Evolutionary conservation across 2,113 vertebrate species (phyloP).

Genomic region (Vicugna pacos): DNA sequence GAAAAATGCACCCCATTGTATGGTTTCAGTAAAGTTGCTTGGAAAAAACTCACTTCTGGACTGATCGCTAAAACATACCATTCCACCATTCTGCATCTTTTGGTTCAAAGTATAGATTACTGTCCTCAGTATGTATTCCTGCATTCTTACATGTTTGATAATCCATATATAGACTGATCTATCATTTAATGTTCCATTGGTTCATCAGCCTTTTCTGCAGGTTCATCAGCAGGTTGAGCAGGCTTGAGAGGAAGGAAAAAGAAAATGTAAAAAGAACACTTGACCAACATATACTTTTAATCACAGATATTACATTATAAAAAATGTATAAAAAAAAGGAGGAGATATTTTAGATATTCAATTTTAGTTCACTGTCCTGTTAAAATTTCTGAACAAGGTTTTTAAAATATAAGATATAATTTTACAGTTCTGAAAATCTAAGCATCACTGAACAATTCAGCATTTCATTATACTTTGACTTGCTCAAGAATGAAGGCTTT

Average conservation of each 20-base stretch:
- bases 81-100: slow-evolving; percentile 66
- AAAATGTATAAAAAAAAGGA: not conserved
- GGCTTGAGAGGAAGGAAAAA: slow-evolving; percentile 82
- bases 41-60: slow-evolving; percentile 71
- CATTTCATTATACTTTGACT: slow-evolving; percentile 7
- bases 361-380: slow-evolving; percentile 13
- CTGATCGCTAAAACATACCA: slow-evolving; percentile 77
- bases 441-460: not conserved
- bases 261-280: not conserved
- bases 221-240: slow-evolving; percentile 91
- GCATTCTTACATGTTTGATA: slow-evolving; percentile 61
- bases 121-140: slow-evolving; percentile 69
- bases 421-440: slow-evolving; percentile 37
- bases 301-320: slow-evolving; percentile 8
- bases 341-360: not conserved
- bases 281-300: slow-evolving; percentile 3
- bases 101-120: slow-evolving; percentile 79
- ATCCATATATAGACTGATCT: slow-evolving; percentile 66
- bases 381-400: slow-evolving; percentile 44
- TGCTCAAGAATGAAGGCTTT: slow-evolving; percentile 13
- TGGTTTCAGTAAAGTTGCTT: slow-evolving; percentile 73
- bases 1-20: slow-evolving; percentile 79
- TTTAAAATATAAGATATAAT: not conserved
- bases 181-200: slow-evolving; percentile 96
- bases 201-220: slow-evolving; percentile 91